Base-by-base conservation (phyloP, 2,888 invertebrate genomes). In the Ormyrus nitidulus region DNA sequence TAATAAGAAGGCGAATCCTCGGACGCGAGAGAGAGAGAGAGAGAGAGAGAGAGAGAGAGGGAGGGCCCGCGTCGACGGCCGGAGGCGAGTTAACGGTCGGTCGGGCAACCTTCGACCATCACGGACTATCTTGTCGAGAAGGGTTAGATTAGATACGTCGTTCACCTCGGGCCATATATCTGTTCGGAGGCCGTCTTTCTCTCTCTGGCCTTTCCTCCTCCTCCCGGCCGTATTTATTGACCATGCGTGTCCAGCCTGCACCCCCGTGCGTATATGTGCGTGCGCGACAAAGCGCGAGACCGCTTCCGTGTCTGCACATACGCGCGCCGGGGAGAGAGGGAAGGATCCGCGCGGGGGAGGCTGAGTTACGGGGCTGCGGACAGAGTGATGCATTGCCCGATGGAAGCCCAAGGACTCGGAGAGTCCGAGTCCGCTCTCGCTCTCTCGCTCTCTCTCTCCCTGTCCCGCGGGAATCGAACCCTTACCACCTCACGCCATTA, bases 361-460 rank as follows among this genome's bases (percentile, higher is more conserved):
- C 86, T 89, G 89, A 90, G 88, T 90, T 90, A 90, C 90, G 89
- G 86, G 86, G 83, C 88, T 89, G 90, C 86, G 89, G 90, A 90
- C 90, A 89, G 89, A 86, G 89, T 90, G 90, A 90, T 90, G 89
- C 88, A 90, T 90, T 87, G 89, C 88, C 86, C 83, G 85, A 46
- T 44, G 82, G 84, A 83, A 89, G 87, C 87, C 84, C 80, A 84
- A 84, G 84, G 84, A 83, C 82, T 46, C 73, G 6, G n/a, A 68
- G 48, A 9, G 46, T 58, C n/a, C 58, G 13, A 6, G n/a, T 8
- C 68, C 13, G 34, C 87, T 44, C 61, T n/a, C 64, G 6, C 54
- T 44, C 68, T 8, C 53, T 10, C 19, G 46, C 62, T 46, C 19
- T 5, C 61, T 44, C 4, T 13, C 72, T 54, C 49, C 54, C 34